Evolutionary conservation across 2,797 vertebrate genomes (phyloP), one percentile per base, ranked within the genome.

Genomic region (Squalus acanthias): DNA sequence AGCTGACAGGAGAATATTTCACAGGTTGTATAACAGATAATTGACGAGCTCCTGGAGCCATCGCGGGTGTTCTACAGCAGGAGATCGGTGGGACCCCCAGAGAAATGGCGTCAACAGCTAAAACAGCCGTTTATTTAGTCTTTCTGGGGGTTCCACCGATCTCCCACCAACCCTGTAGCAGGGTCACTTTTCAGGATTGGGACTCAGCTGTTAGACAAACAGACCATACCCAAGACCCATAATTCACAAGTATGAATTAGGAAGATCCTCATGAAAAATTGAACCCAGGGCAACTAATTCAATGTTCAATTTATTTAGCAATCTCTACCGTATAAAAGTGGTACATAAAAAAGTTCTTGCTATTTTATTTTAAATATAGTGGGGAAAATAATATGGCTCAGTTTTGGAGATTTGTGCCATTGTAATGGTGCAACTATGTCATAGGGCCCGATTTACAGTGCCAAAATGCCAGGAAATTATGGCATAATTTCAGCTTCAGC

Each of bases 1-100:
- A 93, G 65, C 91, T 93, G 63, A 93, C 63, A 93, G 63, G n/a
- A 67, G n/a, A 93, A 93, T 93, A 93, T 93, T 93, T 93, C 63
- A 69, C 63, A 69, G 63, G n/a, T 93, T 93, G 91, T 93, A 67
- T 93, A 93, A 93, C 63, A 93, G 63, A 93, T 39, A 69, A 46
- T 93, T 93, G n/a, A 93, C 24, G 65, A 69, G 91, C n/a, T 46
- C 15, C 63, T 82, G 79, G 12, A 82, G 46, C n/a, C n/a, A 20
- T 46, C 13, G n/a, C 46, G 79, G 79, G n/a, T 82, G 79, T 82
- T 82, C n/a, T 82, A 13, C 79, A 82, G 79, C 39, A 46, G n/a
- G 76, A n/a, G n/a, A 46, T 57, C 53, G 53, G 5, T 57, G 53
- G 5, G 2, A 57, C 53, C 53, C n/a, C n/a, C n/a, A 82, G 79